These are phyloP conservation scores for Cololabis saira DNA, from an alignment of 2,113 vertebrate genomes.

Conservation along the genomic window DNA sequence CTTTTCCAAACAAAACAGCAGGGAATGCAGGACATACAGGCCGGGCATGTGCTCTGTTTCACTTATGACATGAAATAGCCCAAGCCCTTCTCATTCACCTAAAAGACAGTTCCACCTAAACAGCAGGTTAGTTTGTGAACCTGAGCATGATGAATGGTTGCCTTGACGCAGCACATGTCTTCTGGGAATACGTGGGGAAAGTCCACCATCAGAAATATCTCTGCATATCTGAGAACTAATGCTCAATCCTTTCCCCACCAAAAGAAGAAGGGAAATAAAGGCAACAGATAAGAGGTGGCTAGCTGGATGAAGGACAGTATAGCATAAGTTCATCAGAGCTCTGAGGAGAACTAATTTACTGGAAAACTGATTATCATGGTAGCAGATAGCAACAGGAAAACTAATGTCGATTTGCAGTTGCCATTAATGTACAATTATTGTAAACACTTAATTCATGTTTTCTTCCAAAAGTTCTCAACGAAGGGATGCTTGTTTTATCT, in stretches of 20 bases:
- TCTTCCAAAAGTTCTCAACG: conserved; percentile 19
- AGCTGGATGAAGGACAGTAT: background rate
- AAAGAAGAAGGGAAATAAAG: no score
- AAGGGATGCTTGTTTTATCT: background rate
- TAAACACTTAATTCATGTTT: conserved; percentile 26
- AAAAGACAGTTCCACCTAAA: no score
- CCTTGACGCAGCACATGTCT: background rate
- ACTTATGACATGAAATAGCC: no score
- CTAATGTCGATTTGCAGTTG: background rate
- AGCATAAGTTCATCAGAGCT: conserved; percentile 9
- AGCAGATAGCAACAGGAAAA: background rate
- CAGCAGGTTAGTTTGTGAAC: conserved; percentile 8
- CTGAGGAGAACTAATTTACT: background rate
- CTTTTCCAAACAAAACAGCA: conserved; percentile 4
- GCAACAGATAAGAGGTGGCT: no score
- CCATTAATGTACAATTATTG: background rate
- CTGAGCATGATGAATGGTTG: conserved; percentile 22
- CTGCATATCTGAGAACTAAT: background rate
- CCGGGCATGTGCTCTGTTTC: no score
- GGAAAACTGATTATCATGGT: background rate
- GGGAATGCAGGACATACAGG: background rate
- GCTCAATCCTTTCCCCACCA: no score
- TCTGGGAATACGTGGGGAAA: background rate
- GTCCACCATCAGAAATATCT: conserved; percentile 17
- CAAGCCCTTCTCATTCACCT: no score